These are phyloP conservation scores for Agapornis canus DNA, from an alignment of 2,797 vertebrate species.

Conservation along the genomic window DNA sequence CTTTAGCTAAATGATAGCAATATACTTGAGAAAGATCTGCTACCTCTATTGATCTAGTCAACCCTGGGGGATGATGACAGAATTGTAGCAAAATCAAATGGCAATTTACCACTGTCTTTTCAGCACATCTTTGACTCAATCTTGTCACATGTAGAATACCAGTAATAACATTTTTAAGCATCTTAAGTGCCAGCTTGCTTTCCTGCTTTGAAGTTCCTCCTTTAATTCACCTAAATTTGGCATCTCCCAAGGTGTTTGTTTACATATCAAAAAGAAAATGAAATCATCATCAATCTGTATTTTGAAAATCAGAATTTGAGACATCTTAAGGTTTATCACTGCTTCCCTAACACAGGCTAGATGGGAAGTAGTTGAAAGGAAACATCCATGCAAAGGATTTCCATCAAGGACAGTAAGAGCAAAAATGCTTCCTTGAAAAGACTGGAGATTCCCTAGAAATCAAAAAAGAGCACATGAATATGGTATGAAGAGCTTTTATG, in stretches of 20 bases:
- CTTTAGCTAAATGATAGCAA: slow-evolving; percentile 15
- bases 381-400: background rate
- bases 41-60: background rate
- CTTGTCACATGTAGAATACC: background rate
- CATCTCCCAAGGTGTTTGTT: background rate
- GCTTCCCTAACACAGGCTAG: background rate
- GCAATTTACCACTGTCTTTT: background rate
- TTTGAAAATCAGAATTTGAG: background rate
- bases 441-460: background rate
- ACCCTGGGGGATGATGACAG: background rate
- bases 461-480: background rate
- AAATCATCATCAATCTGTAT: background rate
- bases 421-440: background rate
- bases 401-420: background rate
- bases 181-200: background rate
- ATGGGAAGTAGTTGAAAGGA: background rate
- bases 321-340: rapidly evolving
- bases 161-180: background rate
- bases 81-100: background rate
- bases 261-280: background rate
- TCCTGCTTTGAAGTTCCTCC: background rate
- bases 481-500: background rate
- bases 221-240: background rate
- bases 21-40: background rate
- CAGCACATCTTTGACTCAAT: background rate